Base-by-base conservation (phyloP, 2,888 invertebrate genomes). In the Petrolisthes cinctipes region DNA sequence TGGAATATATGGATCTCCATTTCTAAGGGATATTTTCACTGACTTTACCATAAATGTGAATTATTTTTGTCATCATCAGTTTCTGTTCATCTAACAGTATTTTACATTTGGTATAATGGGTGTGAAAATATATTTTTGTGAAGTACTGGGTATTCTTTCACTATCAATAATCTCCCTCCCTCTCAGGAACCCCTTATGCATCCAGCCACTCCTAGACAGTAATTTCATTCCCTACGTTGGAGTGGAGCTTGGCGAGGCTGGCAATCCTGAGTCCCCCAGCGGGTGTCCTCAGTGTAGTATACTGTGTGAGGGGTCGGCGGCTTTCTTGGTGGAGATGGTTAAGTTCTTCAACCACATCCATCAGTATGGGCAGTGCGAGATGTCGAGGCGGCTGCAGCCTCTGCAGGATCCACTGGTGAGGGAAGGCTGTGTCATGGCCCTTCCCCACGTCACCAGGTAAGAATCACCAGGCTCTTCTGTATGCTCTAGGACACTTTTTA, bases 261-360 rank as follows among this genome's bases (percentile, higher is more conserved):
- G 73, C 20, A 75, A 88, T 61, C 87, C 87, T 4, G 87, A 88
- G 75, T 83, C 73, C 23, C 87, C 87, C 20, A 88, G 80, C 11
- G 87, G 83, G 5, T 88, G 87, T 54, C 4, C 57, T 9, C 87
- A 88, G 84, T 88, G 87, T 56, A 71, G 83, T 54, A 88, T 84
- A 5, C 73, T 88, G 23, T 83, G 56, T 3, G 87, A 88, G 9
- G 87, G 87, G 20, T 78, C 87, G 0, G 53, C 61, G 37, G 87
- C 83, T 0, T 88, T 88, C 75, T 56, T 88, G 7, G 83, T 84
- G 37, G 71, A 88, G 83, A 88, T 88, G 84, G 87, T 83, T 4
- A 88, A 88, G 57, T 88, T 88, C 68, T 88, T 88, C 81, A 88
- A 88, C 54, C 87, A 88, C n/a, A 53, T 88, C n/a, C 87, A 88